phyloP scores from a whole-genome alignment of 2,888 invertebrate species.

The Scaptomyza caliginosa region DNA sequence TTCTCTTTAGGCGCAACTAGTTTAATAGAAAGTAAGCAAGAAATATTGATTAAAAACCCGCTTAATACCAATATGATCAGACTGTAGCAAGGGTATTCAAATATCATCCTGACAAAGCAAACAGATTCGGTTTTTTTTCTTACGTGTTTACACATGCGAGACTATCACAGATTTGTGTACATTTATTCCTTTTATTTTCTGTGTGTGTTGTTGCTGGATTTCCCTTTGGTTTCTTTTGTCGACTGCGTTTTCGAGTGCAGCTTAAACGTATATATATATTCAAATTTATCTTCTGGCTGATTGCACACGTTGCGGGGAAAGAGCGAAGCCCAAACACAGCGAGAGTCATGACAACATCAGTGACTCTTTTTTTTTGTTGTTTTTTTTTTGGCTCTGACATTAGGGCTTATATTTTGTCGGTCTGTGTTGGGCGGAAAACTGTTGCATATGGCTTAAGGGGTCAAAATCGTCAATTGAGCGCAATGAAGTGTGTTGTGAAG shows the following conservation, averaged over 20 bases:
- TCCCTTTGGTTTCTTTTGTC: constrained; percentile 20
- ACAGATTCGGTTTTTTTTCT: neutral
- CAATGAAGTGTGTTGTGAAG: constrained; percentile 23
- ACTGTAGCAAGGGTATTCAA: constrained; percentile 20
- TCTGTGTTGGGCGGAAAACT: neutral
- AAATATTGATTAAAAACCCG: too few relatives aligned
- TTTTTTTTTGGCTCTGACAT: constrained; percentile 34
- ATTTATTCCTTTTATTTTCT: constrained; percentile 12
- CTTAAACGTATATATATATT: constrained; percentile 64
- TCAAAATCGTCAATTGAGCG: constrained; percentile 42
- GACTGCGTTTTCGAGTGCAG: constrained; percentile 63
- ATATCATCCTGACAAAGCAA: neutral
- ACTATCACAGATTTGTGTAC: constrained; percentile 26
- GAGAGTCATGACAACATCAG: constrained; percentile 19
- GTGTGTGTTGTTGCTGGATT: constrained; percentile 2
- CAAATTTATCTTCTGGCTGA: constrained; percentile 69
- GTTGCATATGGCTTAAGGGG: constrained; percentile 29
- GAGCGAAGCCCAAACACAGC: neutral
- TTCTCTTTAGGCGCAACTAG: too few relatives aligned
- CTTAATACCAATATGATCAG: too few relatives aligned
- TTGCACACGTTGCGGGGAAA: constrained; percentile 39
- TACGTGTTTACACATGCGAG: constrained; percentile 25
- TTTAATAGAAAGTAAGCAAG: too few relatives aligned
- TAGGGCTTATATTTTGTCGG: constrained; percentile 1
- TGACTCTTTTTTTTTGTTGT: constrained; percentile 27